Percentiles rank a stretch among this genome's conserved stretches.
Conservation (phyloP, 2,113 vertebrate genomes). For the Panthera leo region DNA sequence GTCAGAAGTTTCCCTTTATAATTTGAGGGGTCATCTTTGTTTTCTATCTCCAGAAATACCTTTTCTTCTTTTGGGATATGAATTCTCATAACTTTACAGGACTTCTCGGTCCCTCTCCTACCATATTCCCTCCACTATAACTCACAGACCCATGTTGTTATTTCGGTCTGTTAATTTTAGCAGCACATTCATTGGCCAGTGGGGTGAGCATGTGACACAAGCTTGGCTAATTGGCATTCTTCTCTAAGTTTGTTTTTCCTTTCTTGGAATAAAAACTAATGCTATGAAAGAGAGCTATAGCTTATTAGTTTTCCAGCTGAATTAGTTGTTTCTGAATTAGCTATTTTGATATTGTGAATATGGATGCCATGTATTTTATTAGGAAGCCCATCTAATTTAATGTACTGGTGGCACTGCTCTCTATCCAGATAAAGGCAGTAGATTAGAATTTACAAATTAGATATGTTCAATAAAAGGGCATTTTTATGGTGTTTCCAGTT, state of each 20-base stretch:
- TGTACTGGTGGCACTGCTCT: not conserved
- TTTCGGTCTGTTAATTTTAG: not conserved
- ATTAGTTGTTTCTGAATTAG: not conserved
- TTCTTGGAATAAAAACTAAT: not conserved
- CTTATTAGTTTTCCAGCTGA: not conserved
- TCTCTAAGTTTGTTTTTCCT: not conserved
- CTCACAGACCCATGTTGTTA: not conserved
- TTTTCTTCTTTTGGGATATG: not conserved
- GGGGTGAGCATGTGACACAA: not conserved
- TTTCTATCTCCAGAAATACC: not conserved
- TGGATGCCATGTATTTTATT: not conserved
- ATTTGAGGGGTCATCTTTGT: not conserved
- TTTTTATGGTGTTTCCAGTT: not conserved
- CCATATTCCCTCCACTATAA: not conserved
- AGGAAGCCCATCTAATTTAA: not conserved
- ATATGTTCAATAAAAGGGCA: not conserved
- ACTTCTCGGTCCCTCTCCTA: accelerated
- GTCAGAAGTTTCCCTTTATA: not conserved
- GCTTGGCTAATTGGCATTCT: not conserved
- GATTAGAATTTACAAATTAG: not conserved
- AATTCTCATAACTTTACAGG: not conserved
- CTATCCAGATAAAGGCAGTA: not conserved
- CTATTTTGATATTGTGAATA: not conserved
- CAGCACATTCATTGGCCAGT: not conserved
- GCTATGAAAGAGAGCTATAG: not conserved